Evolutionary conservation across 2,113 vertebrate species (phyloP).

Genomic region (Ailuropoda melanoleuca): DNA sequence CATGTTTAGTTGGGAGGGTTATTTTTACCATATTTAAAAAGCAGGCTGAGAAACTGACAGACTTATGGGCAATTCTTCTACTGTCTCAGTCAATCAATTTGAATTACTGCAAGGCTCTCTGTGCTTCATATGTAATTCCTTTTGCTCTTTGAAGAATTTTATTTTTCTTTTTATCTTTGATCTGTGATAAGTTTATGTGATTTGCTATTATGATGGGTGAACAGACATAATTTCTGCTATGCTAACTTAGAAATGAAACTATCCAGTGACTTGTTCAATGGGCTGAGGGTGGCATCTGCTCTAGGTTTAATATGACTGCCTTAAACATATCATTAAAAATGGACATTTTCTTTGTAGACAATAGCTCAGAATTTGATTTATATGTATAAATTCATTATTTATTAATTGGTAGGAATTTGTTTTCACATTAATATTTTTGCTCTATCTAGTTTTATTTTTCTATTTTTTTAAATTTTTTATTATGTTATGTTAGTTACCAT

Average conservation of each 20-base stretch:
- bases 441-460: too few relatives aligned
- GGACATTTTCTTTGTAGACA: background rate
- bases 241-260: background rate
- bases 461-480: too few relatives aligned
- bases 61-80: background rate
- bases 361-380: background rate
- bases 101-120: background rate
- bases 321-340: background rate
- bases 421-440: conserved; percentile 1
- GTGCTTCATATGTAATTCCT: background rate
- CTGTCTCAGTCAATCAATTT: background rate
- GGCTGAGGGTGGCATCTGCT: background rate
- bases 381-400: background rate
- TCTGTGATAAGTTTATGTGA: background rate
- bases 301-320: background rate
- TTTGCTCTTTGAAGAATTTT: background rate
- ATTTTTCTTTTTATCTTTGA: conserved; percentile 1
- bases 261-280: background rate
- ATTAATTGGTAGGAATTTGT: background rate
- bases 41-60: background rate
- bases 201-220: background rate
- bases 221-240: background rate
- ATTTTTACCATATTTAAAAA: conserved; percentile 26
- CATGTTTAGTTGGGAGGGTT: background rate
- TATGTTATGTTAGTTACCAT: too few relatives aligned